Percentiles rank a stretch among this genome's conserved stretches.
phyloP scores from a whole-genome alignment of 2,888 invertebrate species.

The Pachliopta kotzebuea region DNA sequence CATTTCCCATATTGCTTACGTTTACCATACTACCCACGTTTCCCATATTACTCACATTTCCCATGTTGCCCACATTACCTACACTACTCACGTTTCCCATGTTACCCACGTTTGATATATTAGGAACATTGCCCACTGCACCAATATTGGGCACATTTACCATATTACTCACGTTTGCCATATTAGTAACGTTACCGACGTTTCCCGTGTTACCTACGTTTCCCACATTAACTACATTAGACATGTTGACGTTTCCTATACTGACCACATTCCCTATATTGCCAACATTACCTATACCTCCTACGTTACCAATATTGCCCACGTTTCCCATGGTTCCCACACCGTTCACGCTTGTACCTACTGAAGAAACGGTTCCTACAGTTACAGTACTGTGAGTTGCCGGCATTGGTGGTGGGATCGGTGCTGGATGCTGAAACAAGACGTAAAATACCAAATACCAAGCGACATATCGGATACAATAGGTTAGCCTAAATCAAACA shows the following conservation, averaged over 20 bases:
- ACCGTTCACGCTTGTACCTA: slow-evolving; percentile 56
- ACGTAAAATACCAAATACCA: not conserved
- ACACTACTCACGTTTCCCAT: slow-evolving; percentile 50
- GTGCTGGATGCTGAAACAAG: slow-evolving; percentile 61
- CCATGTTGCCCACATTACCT: not conserved
- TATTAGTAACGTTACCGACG: slow-evolving; percentile 2
- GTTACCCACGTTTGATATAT: slow-evolving; percentile 14
- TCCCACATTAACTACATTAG: slow-evolving; percentile 7
- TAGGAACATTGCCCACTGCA: not conserved
- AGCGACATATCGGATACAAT: not conserved
- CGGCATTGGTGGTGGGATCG: slow-evolving; percentile 74
- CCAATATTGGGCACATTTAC: slow-evolving; percentile 50
- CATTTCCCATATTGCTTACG: slow-evolving; percentile 2
- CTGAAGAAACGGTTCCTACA: slow-evolving; percentile 31
- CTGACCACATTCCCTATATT: slow-evolving; percentile 57
- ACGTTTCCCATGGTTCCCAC: slow-evolving; percentile 14
- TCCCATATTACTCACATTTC: slow-evolving; percentile 6
- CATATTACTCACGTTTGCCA: not conserved
- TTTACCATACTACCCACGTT: slow-evolving; percentile 11
- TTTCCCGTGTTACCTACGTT: slow-evolving; percentile 56
- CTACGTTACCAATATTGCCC: slow-evolving; percentile 54
- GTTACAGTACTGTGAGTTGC: slow-evolving; percentile 82
- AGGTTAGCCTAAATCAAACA: too few relatives aligned
- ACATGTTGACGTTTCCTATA: slow-evolving; percentile 15
- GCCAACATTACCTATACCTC: slow-evolving; percentile 43